Conservation (phyloP, 2,113 vertebrate species). For the Hepsetus odoe region DNA sequence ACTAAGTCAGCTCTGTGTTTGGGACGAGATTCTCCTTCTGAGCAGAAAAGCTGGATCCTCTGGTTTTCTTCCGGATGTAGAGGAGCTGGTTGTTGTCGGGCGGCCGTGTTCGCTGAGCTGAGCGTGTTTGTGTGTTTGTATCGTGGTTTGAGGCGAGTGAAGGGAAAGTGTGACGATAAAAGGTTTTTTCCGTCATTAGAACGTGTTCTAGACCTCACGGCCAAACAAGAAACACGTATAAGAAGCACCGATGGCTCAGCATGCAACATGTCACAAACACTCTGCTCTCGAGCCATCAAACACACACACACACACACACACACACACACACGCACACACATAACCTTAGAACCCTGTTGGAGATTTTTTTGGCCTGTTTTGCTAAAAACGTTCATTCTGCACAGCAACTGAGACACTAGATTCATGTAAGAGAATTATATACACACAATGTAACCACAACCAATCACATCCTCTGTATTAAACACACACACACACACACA, state of each 20-base stretch:
- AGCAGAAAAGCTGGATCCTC: neutral
- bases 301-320: constrained; percentile 11
- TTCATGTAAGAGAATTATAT: too few relatives aligned
- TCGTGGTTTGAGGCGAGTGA: neutral
- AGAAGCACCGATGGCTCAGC: constrained; percentile 15
- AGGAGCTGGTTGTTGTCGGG: neutral
- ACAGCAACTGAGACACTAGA: too few relatives aligned
- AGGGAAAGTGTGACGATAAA: constrained; percentile 21
- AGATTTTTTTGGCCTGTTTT: too few relatives aligned
- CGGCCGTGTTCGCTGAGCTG: neutral
- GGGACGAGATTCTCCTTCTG: too few relatives aligned
- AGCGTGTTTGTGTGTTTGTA: constrained; percentile 1
- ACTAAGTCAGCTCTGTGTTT: too few relatives aligned
- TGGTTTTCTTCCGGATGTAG: neutral
- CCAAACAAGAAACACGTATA: neutral
- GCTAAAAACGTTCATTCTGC: too few relatives aligned
- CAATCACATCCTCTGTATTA: too few relatives aligned
- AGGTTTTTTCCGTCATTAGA: constrained; percentile 18
- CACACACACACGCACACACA: neutral
- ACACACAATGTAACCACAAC: too few relatives aligned
- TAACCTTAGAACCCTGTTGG: neutral
- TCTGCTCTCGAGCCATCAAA: constrained; percentile 10
- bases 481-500: too few relatives aligned
- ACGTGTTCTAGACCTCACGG: neutral
- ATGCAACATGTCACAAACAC: constrained; percentile 30